Evolutionary conservation across 2,888 invertebrate species (phyloP), one percentile per base, ranked within the genome.

Genomic region (Selenia dentaria): DNA sequence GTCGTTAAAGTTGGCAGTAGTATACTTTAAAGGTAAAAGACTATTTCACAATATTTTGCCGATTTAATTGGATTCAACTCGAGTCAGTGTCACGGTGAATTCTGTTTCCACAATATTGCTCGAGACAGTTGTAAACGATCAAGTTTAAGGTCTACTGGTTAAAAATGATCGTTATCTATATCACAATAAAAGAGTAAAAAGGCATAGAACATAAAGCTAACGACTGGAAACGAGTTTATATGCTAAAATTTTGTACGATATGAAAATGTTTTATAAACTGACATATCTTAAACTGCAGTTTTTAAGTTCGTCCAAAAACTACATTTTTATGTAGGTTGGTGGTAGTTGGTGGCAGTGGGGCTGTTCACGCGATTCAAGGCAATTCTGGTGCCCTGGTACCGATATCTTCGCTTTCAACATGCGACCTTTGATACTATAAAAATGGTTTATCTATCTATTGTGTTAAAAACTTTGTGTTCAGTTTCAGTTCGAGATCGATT

Each of bases 351-450:
- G 28, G 48, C 44, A 62, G 62, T 64, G 54, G 67, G 73, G 68
- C 55, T 52, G 59, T 74, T 76, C 85, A 87, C 86, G 87, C 84
- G 67, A 86, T 64, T 76, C 74, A 69, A 70, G 53, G 73, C 57
- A 75, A 71, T 75, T 82, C 80, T 78, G 83, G 83, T 72, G 76
- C 83, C 80, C 74, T 72, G 73, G 71, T 58, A 81, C 79, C 73
- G 70, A 70, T 70, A 63, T 68, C 72, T 62, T 64, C 63, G 70
- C 71, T 67, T 68, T 70, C 56, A 71, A 77, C 87, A 86, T 85
- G 87, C 86, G 83, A 86, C 79, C 77, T 80, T 72, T 66, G 60
- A 54, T 59, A 64, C 62, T 59, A 74, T 79, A 77, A 79, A 81
- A 74, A 54, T 57, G 48, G 43, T 48, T 36, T 47, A 37, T 41